Base-by-base conservation (phyloP, 2,113 vertebrate species). In the Empidonax traillii region DNA sequence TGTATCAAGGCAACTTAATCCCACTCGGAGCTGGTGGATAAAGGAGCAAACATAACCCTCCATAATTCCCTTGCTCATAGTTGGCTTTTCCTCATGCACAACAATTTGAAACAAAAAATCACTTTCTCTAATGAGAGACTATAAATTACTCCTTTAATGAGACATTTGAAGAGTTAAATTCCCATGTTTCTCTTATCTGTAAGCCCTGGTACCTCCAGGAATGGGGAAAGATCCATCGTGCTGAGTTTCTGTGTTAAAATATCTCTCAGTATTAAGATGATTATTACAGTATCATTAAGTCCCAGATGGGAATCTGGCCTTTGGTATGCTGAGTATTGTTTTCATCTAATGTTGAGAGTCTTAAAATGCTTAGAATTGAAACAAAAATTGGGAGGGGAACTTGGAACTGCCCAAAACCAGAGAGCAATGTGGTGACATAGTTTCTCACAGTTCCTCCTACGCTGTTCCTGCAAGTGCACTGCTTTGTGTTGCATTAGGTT, bases 1-100 rank as follows among this genome's bases (percentile, higher is more conserved):
- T 92, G 89, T 95, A 94, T 96, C 95, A 95, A 90, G 92, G 87
- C 94, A 94, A 89, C 94, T 95, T 94, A 96, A 96, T 96, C 74
- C 91, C 82, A 33, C 75, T 91, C 27, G 31, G 87, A 91, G 84
- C 12, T 95, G 87, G 67, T 94, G 93, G 84, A 90, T 91, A 86
- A 94, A 95, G 94, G 81, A 95, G 51, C 63, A 51, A 95, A 82
- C 22, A 4, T 43, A 95, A 91, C 96, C 84, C 95, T 93, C 51
- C 14, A 16, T 83, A 95, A 96, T 96, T 95, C 91, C 81, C 91
- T 87, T 80, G 83, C 87, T 92, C 71, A n/a, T 71, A 67, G 94
- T 9, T 92, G 84, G 94, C 95, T 96, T 94, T 92, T 95, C 85
- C 55, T 95, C 82, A 47, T 59, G 92, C 67, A 83, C 89, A 79